Evolutionary conservation across 2,888 invertebrate genomes (phyloP).

Genomic region (Drosophila flavopinicola): DNA sequence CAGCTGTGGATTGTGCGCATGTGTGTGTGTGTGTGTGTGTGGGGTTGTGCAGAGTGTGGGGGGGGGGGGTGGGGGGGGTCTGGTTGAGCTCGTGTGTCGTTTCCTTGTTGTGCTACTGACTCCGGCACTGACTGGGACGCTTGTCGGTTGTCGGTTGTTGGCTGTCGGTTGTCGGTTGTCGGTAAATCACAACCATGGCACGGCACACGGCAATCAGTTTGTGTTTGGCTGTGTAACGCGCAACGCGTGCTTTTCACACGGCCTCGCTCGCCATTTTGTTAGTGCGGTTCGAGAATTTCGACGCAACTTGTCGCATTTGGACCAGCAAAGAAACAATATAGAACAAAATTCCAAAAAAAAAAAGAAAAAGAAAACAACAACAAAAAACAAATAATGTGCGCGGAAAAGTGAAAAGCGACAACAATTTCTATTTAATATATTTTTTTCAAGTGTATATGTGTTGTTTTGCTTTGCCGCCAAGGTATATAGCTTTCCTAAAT

Average conservation of each 20-base stretch:
- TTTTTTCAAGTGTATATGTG: slow-evolving; percentile 31
- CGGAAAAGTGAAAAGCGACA: slow-evolving; percentile 30
- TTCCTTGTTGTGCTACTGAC: slow-evolving; percentile 58
- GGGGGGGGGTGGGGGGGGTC: slow-evolving; percentile 3
- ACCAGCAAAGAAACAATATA: slow-evolving; percentile 3
- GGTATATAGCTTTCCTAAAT: neutral
- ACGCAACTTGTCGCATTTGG: slow-evolving; percentile 34
- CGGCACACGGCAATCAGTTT: slow-evolving; percentile 82
- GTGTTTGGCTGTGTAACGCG: slow-evolving; percentile 84
- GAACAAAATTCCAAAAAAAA: neutral
- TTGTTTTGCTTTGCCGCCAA: slow-evolving; percentile 4
- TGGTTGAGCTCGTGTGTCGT: slow-evolving; percentile 38
- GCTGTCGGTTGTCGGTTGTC: slow-evolving; percentile 56
- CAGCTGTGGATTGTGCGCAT: slow-evolving; percentile 36
- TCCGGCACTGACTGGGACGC: slow-evolving; percentile 38
- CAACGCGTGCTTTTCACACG: slow-evolving; percentile 64
- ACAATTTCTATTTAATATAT: slow-evolving; percentile 3
- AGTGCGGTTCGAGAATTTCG: slow-evolving; percentile 13
- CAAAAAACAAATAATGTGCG: slow-evolving; percentile 12
- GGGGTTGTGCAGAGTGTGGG: slow-evolving; percentile 9
- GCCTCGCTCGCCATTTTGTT: slow-evolving; percentile 13
- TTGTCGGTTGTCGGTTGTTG: slow-evolving; percentile 39
- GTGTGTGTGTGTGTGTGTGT: slow-evolving; percentile 15
- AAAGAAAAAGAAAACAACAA: neutral
- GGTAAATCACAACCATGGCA: slow-evolving; percentile 81